Evolutionary conservation across 2,888 invertebrate species (phyloP).

Genomic region (Tricholauxania praeusta): DNA sequence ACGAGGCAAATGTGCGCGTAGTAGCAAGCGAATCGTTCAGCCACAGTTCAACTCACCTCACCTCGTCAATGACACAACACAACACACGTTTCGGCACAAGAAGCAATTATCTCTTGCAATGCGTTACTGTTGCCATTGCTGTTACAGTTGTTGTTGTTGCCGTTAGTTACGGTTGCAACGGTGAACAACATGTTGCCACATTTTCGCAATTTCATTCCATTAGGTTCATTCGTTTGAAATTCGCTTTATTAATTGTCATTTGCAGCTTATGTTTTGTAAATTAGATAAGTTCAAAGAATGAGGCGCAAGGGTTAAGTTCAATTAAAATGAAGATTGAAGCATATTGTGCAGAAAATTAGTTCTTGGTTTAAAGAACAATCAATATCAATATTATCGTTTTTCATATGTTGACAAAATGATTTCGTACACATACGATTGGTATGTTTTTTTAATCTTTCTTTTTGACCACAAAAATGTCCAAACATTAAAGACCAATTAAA

Average conservation of each 20-base stretch:
- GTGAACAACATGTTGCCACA: slow-evolving; percentile 31
- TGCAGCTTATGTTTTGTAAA: slow-evolving; percentile 31
- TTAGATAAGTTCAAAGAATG: neutral
- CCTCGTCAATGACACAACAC: neutral
- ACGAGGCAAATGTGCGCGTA: neutral
- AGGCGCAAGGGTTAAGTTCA: too few species aligned
- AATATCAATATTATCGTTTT: too few species aligned
- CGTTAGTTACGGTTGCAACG: slow-evolving; percentile 18
- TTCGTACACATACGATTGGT: too few species aligned
- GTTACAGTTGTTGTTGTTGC: slow-evolving; percentile 19
- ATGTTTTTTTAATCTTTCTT: too few species aligned
- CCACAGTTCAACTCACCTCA: too few species aligned
- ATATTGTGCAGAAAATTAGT: too few species aligned
- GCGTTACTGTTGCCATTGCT: slow-evolving; percentile 39
- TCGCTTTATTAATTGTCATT: slow-evolving; percentile 34
- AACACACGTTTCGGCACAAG: slow-evolving; percentile 36
- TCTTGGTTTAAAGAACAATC: too few species aligned
- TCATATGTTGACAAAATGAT: too few species aligned
- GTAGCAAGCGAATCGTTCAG: too few species aligned
- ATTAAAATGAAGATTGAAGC: too few species aligned
- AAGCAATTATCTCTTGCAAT: slow-evolving; percentile 64
- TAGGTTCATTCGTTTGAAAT: slow-evolving; percentile 20
- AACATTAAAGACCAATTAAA: too few species aligned
- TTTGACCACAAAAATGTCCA: too few species aligned
- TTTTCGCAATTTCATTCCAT: slow-evolving; percentile 38